phyloP scores from a whole-genome alignment of 2,113 vertebrate species.

The Stictonetta naevosa region DNA sequence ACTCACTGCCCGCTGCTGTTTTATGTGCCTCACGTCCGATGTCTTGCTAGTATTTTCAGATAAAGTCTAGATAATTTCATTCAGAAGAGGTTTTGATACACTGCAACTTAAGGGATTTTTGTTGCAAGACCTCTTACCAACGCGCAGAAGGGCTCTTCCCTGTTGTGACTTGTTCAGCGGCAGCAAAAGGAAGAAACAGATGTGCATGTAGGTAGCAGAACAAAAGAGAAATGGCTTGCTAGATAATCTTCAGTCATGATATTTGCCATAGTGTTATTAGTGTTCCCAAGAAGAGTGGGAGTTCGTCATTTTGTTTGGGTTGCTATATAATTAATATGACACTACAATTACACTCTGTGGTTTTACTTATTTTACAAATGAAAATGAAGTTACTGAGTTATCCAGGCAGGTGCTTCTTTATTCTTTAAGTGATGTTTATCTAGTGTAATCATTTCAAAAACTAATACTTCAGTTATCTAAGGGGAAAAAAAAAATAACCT shows the following conservation, averaged over 20 bases:
- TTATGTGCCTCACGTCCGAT: not conserved
- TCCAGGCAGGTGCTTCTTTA: slow-evolving; percentile 1
- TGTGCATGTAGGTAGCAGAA: slow-evolving; percentile 3
- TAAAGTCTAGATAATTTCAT: not conserved
- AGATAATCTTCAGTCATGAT: slow-evolving; percentile 15
- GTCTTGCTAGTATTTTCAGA: not conserved
- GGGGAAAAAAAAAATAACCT: not conserved
- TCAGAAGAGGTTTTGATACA: not conserved
- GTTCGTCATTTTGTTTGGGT: slow-evolving; percentile 64
- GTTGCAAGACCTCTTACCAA: not conserved
- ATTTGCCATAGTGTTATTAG: slow-evolving; percentile 11
- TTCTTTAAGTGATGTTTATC: not conserved
- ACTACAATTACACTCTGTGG: slow-evolving; percentile 47
- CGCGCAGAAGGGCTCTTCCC: not conserved
- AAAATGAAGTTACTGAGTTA: slow-evolving; percentile 27
- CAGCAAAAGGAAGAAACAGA: slow-evolving; percentile 8
- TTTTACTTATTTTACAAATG: slow-evolving; percentile 50
- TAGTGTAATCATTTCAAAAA: not conserved
- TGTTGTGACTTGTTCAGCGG: not conserved
- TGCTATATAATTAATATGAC: slow-evolving; percentile 71
- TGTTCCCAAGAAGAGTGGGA: slow-evolving; percentile 56
- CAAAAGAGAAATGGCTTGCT: slow-evolving; percentile 32
- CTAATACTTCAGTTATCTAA: not conserved
- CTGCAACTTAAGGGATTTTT: not conserved
- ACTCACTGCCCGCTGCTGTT: not conserved